Percentiles rank a stretch among this genome's conserved stretches.
Conservation (phyloP, 2,797 vertebrate genomes). For the Glyptemys insculpta region DNA sequence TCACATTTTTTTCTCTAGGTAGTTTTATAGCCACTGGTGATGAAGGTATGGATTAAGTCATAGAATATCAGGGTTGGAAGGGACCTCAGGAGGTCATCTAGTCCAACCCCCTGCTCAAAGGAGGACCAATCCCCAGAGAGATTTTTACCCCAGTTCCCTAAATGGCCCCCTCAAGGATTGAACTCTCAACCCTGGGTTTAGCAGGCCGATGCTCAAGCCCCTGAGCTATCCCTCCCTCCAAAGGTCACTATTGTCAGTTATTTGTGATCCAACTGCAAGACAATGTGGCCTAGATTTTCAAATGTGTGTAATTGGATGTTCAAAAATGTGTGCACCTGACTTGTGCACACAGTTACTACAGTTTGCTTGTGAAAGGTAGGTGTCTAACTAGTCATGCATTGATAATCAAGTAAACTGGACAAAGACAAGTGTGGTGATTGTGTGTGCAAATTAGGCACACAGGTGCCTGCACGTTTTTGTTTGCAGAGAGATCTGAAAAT, state of each 20-base stretch:
- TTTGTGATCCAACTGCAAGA: neutral
- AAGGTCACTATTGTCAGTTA: neutral
- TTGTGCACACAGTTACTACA: neutral
- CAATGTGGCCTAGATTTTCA: neutral
- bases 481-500: neutral
- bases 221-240: too few relatives aligned
- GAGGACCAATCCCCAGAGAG: too few relatives aligned
- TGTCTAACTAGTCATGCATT: neutral
- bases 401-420: too few relatives aligned
- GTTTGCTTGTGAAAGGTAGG: neutral
- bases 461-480: neutral
- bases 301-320: neutral
- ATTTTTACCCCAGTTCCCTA: too few relatives aligned
- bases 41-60: neutral
- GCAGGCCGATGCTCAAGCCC: too few relatives aligned
- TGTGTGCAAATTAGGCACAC: neutral
- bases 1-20: neutral
- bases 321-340: neutral
- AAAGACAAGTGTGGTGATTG: neutral
- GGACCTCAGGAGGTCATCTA: too few relatives aligned
- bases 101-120: too few relatives aligned
- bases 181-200: too few relatives aligned
- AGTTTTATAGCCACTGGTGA: neutral
- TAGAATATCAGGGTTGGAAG: too few relatives aligned
- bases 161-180: too few relatives aligned